A percentile compares a stretch with the other conserved stretches of the same genome.
These are phyloP conservation scores for Laticauda laticaudata DNA, from an alignment of 2,113 vertebrate species.

Conservation along the genomic window DNA sequence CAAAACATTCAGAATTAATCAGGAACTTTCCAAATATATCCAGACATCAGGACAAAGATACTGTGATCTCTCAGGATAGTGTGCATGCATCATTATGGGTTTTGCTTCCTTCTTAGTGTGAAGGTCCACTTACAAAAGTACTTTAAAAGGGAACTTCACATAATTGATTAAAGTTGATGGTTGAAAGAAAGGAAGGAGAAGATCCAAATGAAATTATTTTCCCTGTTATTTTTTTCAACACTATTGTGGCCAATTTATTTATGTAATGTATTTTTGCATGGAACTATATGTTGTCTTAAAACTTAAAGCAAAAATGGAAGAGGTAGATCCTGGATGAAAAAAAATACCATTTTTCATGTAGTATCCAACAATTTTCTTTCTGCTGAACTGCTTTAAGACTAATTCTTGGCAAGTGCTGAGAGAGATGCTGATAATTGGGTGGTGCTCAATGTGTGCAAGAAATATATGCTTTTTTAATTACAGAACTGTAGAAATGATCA, in stretches of 20 bases:
- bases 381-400: not conserved
- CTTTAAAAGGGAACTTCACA: not conserved
- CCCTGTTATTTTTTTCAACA: not conserved
- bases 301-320: not conserved
- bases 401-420: not conserved
- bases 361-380: not conserved
- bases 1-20: not conserved
- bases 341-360: not conserved
- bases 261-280: not conserved
- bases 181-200: not conserved
- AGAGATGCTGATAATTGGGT: not conserved
- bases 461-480: not conserved
- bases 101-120: not conserved
- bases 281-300: not conserved
- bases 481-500: not conserved
- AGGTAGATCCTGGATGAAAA: not conserved
- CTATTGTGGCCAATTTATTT: not conserved
- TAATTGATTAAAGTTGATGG: not conserved
- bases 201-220: not conserved
- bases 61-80: not conserved
- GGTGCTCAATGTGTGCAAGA: not conserved
- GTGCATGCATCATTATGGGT: not conserved
- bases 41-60: not conserved
- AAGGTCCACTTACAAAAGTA: not conserved
- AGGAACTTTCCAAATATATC: not conserved